Base-by-base conservation (phyloP, 2,888 invertebrate species). In the Clitarchus hookeri region DNA sequence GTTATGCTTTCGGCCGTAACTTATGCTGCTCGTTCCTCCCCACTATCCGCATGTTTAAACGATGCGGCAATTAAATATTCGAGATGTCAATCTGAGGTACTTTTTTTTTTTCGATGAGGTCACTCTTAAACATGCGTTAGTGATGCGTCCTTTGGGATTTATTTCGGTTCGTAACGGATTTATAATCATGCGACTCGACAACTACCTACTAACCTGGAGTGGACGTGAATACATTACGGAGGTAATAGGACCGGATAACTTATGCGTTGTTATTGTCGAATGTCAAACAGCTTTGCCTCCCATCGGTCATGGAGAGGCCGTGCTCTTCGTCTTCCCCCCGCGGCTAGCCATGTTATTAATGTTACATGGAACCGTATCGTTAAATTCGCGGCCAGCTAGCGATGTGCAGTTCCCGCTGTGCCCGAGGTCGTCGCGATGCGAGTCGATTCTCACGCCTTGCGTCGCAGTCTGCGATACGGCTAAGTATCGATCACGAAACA, bases 41-140 rank as follows among this genome's bases (percentile, higher is more conserved):
- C 23, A 48, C 65, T 65, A n/a, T 11, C 19, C 19, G 65, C 23
- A 65, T 65, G 65, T 65, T 65, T 65, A 65, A 12, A 3, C 65
- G 65, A 65, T 65, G 65, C 65, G 65, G 65, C 65, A 65, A n/a
- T 65, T 65, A 65, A 65, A 65, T 65, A 65, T 65, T 65, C 65
- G 8, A 65, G 65, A 65, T 65, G 65, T 65, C 65, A 65, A 65
- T 65, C 65, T 65, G 8, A 65, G 2, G 65, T 23, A 23, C 65
- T 65, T 23, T 65, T 65, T 65, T 65, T n/a, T 65, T 23, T 23
- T 23, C 19, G 23, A 65, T 2, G 65, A 65, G 65, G 65, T 65
- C 65, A 65, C 65, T 19, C 8, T 65, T 65, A 65, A 65, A 65
- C 65, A 65, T 65, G 65, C 65, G 16, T 65, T n/a, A 65, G 65